Conservation (phyloP, 2,113 vertebrate genomes). For the Onychostruthus taczanowskii region DNA sequence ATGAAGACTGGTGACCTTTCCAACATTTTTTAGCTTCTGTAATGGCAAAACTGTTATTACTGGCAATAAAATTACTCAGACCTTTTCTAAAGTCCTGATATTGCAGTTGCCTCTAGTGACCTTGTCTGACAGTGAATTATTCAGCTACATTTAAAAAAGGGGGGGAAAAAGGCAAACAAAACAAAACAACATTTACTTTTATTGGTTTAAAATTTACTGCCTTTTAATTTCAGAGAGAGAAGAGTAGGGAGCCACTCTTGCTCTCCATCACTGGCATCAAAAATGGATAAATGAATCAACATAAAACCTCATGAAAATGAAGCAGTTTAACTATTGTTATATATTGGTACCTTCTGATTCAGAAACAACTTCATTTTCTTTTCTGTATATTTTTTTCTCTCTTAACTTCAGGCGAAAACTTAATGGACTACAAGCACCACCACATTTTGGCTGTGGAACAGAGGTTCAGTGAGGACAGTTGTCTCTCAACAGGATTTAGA, state of each 20-base stretch:
- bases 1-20: constrained; percentile 55
- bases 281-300: constrained; percentile 53
- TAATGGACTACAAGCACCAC: background rate
- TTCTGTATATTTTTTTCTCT: background rate
- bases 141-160: constrained; percentile 37
- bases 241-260: constrained; percentile 8
- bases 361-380: background rate
- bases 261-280: constrained; percentile 28
- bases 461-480: background rate
- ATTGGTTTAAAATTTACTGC: constrained; percentile 68
- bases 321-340: constrained; percentile 29
- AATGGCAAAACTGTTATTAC: constrained; percentile 61
- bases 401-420: background rate
- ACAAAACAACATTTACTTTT: constrained; percentile 20
- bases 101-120: constrained; percentile 58
- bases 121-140: constrained; percentile 53
- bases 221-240: constrained; percentile 54
- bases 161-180: background rate
- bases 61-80: constrained; percentile 58
- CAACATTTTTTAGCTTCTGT: constrained; percentile 55
- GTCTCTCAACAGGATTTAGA: background rate
- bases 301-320: constrained; percentile 59
- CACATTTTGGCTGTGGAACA: background rate
- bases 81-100: constrained; percentile 62
- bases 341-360: background rate